phyloP scores from a whole-genome alignment of 2,113 vertebrate species.

The Chamaetylas fuelleborni region DNA sequence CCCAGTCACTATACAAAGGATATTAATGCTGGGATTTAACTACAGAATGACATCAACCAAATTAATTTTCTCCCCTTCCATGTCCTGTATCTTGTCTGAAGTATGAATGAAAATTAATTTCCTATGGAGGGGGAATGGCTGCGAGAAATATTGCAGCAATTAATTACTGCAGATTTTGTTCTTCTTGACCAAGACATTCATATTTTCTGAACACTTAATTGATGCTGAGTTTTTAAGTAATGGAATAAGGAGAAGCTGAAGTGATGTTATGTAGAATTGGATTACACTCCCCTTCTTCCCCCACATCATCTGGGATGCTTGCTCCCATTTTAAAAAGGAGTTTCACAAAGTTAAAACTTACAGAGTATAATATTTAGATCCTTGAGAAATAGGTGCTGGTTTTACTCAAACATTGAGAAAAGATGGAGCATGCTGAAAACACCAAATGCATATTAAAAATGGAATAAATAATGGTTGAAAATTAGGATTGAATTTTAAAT shows the following conservation, averaged over 20 bases:
- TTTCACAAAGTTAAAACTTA: not conserved
- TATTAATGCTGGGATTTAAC: constrained; percentile 38
- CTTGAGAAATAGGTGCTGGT: not conserved
- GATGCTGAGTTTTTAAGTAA: not conserved
- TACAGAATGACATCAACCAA: constrained; percentile 25
- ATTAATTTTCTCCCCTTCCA: constrained; percentile 51
- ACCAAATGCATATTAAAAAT: not conserved
- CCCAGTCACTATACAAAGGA: not conserved
- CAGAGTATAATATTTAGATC: not conserved
- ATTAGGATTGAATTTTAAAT: not conserved
- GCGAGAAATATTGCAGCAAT: constrained; percentile 14
- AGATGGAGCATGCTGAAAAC: not conserved
- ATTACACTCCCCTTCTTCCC: not conserved
- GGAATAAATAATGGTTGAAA: not conserved
- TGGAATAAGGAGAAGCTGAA: not conserved
- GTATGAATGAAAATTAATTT: constrained; percentile 58
- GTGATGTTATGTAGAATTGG: not conserved
- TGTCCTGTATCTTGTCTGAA: constrained; percentile 3
- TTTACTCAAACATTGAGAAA: not conserved
- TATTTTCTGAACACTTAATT: constrained; percentile 30
- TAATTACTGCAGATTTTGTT: constrained; percentile 48
- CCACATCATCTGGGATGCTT: not conserved
- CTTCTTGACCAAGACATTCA: not conserved
- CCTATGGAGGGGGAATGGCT: not conserved
- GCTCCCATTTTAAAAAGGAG: not conserved